Percentiles rank a stretch among this genome's conserved stretches.
Conservation (phyloP, 2,797 vertebrate genomes). For the Megalops cyprinoides region DNA sequence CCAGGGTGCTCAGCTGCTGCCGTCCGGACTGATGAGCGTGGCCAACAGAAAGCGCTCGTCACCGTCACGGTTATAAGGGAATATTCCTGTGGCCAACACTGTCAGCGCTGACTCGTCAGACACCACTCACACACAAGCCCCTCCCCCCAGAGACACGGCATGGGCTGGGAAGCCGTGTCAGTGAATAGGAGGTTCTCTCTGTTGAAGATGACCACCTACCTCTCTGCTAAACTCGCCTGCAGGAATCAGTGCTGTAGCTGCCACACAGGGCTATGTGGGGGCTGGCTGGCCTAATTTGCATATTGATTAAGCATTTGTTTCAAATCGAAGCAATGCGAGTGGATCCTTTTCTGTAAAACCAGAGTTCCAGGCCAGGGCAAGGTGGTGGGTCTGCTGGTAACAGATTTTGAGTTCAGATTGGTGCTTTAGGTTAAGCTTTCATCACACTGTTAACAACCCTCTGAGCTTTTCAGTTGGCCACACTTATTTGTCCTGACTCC, state of each 20-base stretch:
- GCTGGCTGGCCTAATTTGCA: background rate
- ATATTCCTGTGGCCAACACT: background rate
- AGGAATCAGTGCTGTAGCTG: background rate
- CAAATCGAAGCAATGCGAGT: background rate
- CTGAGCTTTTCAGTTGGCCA: background rate
- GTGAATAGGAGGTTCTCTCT: background rate
- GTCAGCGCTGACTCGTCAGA: background rate
- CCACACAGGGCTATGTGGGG: background rate
- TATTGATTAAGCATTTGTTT: background rate
- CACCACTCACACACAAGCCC: background rate
- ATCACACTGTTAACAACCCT: conserved; percentile 8
- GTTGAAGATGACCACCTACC: background rate
- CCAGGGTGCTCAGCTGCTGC: background rate
- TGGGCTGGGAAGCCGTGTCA: background rate
- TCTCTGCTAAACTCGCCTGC: background rate
- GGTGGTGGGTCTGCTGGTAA: background rate
- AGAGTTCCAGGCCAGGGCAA: background rate
- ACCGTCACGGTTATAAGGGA: background rate
- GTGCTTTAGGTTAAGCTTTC: background rate
- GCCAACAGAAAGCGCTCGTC: conserved; percentile 3
- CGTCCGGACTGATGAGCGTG: background rate
- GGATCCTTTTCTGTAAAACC: background rate
- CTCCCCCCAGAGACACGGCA: background rate
- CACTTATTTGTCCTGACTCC: conserved; percentile 17
- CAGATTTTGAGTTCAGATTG: background rate